Evolutionary conservation across 2,797 vertebrate species (phyloP).

Genomic region (Darevskia mixta): DNA sequence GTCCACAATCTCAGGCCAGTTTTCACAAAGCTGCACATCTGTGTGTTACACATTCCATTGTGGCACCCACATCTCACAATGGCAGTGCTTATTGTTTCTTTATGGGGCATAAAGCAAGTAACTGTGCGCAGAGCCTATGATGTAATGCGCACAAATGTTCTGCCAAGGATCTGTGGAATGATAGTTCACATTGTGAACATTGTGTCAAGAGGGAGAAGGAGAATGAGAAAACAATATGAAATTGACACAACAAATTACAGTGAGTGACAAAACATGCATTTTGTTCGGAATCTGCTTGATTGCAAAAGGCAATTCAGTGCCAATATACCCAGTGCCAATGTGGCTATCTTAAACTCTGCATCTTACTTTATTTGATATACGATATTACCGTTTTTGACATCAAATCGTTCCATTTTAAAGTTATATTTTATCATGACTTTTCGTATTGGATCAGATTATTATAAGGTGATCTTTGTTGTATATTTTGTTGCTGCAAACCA

Average conservation of each 20-base stretch:
- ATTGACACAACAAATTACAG: background rate
- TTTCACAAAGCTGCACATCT: slow-evolving; percentile 76
- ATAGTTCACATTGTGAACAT: slow-evolving; percentile 63
- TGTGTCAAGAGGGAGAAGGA: slow-evolving; percentile 40
- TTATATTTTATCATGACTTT: too few species aligned
- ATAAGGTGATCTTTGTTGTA: too few species aligned
- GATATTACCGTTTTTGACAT: too few species aligned
- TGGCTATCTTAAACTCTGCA: background rate
- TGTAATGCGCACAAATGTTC: slow-evolving; percentile 80
- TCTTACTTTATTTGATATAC: too few species aligned
- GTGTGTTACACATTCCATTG: slow-evolving; percentile 72
- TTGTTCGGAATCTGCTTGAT: slow-evolving; percentile 41
- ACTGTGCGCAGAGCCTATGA: slow-evolving; percentile 79
- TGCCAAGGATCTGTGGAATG: slow-evolving; percentile 70
- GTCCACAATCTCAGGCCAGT: slow-evolving; percentile 73
- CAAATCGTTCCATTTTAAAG: too few species aligned
- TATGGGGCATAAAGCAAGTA: slow-evolving; percentile 68
- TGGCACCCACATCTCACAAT: slow-evolving; percentile 75
- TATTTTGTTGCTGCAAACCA: too few species aligned
- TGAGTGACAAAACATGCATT: slow-evolving; percentile 55
- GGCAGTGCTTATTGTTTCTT: slow-evolving; percentile 72
- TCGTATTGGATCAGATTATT: too few species aligned
- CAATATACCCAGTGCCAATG: background rate
- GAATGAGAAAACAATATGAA: slow-evolving; percentile 59
- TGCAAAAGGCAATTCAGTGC: background rate